Conservation (phyloP, 2,797 vertebrate genomes). For the Siniperca undulata region DNA sequence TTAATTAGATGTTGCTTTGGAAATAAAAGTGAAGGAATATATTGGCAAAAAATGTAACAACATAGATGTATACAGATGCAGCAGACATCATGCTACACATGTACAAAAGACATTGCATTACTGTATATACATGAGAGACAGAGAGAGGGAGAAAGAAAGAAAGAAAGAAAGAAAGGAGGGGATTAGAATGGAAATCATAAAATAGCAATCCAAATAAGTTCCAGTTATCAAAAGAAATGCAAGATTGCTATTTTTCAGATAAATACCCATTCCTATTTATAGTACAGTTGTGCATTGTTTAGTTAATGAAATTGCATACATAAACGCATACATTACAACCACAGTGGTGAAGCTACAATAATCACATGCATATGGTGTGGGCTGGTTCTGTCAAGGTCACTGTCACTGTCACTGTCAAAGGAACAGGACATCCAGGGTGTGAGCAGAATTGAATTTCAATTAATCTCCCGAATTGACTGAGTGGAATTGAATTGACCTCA, state of each 20-base stretch:
- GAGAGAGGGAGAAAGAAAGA: slow-evolving; percentile 6
- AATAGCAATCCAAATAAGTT: slow-evolving; percentile 44
- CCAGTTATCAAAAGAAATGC: slow-evolving; percentile 55
- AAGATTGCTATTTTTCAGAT: slow-evolving; percentile 60
- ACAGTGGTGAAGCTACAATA: slow-evolving; percentile 44
- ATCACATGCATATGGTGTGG: slow-evolving; percentile 54
- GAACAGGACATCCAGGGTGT: slow-evolving; percentile 71
- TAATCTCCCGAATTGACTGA: slow-evolving; percentile 75
- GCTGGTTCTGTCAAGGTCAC: slow-evolving; percentile 70
- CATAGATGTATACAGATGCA: neutral
- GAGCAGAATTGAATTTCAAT: slow-evolving; percentile 79
- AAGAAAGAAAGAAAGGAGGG: too few species aligned
- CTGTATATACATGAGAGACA: slow-evolving; percentile 17
- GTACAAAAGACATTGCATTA: slow-evolving; percentile 1
- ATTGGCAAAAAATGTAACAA: neutral
- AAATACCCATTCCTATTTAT: slow-evolving; percentile 66
- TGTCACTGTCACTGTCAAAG: slow-evolving; percentile 59
- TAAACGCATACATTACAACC: slow-evolving; percentile 66
- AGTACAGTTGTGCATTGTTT: slow-evolving; percentile 52
- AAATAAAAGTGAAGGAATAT: neutral
- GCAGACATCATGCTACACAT: neutral
- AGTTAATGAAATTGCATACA: slow-evolving; percentile 56
- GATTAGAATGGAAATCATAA: slow-evolving; percentile 30
- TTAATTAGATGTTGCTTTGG: neutral
- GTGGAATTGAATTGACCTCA: slow-evolving; percentile 75